phyloP scores from a whole-genome alignment of 2,797 vertebrate genomes.

The Micrastur ruficollis region DNA sequence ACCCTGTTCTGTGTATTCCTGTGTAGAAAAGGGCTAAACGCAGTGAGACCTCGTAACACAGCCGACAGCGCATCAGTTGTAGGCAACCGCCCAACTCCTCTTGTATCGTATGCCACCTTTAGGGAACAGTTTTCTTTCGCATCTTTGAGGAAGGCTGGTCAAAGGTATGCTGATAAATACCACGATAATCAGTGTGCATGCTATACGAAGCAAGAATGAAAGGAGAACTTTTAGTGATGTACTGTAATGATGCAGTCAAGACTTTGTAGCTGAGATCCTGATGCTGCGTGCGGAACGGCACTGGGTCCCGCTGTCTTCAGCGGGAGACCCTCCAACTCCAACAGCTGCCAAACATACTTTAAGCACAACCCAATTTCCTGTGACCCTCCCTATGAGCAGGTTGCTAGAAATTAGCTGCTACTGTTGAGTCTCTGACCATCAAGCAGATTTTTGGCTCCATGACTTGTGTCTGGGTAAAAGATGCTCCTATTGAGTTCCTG shows the following conservation, averaged over 20 bases:
- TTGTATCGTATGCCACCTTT: background rate
- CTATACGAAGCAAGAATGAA: background rate
- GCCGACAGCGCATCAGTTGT: background rate
- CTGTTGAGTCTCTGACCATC: background rate
- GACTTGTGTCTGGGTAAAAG: background rate
- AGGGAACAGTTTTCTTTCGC: background rate
- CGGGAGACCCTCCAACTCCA: background rate
- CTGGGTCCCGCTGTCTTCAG: background rate
- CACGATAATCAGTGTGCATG: accelerated
- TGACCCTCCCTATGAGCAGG: background rate
- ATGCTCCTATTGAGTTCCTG: background rate
- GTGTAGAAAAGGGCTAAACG: background rate
- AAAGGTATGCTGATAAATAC: background rate
- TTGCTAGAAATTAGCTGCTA: background rate
- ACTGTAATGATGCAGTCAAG: background rate
- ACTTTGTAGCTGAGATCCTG: background rate
- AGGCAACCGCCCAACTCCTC: background rate
- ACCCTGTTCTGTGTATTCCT: accelerated
- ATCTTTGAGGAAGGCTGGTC: background rate
- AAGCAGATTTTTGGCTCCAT: background rate
- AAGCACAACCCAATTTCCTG: background rate
- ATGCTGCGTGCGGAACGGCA: background rate
- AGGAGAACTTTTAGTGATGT: background rate
- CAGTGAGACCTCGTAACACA: background rate
- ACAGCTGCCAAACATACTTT: background rate